Conservation (phyloP, 2,797 vertebrate genomes). For the Chelmon rostratus region DNA sequence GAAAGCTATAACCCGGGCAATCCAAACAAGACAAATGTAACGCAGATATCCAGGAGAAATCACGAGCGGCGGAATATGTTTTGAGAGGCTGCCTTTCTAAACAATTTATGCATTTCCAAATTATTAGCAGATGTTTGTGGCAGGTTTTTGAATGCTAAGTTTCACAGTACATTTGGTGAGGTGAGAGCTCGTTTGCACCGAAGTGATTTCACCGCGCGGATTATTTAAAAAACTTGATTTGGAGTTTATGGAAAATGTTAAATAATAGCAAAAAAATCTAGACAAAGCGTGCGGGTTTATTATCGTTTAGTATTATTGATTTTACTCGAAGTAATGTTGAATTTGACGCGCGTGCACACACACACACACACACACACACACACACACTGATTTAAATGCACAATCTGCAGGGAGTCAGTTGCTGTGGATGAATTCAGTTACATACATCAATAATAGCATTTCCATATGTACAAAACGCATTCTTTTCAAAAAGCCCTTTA, state of each 20-base stretch:
- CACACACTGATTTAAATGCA: conserved; percentile 1
- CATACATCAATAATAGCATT: not conserved
- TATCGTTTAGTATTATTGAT: conserved; percentile 3
- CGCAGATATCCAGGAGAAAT: conserved; percentile 61
- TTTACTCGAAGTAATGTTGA: not conserved
- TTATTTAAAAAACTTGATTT: conserved; percentile 8
- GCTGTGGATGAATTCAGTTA: not conserved
- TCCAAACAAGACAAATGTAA: conserved; percentile 62
- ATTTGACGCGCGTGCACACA: conserved; percentile 9
- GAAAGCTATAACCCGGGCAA: conserved; percentile 23
- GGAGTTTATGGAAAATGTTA: conserved; percentile 22
- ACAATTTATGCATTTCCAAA: conserved; percentile 82
- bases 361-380: conserved; percentile 16
- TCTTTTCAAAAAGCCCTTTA: conserved; percentile 4
- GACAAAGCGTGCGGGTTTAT: not conserved
- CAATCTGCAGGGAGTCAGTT: not conserved
- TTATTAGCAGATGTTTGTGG: conserved; percentile 84
- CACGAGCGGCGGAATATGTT: conserved; percentile 58
- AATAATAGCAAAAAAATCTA: not conserved
- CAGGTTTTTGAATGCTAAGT: conserved; percentile 63
- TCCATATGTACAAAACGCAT: not conserved
- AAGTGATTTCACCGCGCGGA: conserved; percentile 33
- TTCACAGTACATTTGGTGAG: conserved; percentile 47
- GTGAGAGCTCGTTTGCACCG: conserved; percentile 52
- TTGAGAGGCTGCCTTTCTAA: conserved; percentile 71